Conservation (phyloP, 2,888 invertebrate species). For the Noctua janthe region DNA sequence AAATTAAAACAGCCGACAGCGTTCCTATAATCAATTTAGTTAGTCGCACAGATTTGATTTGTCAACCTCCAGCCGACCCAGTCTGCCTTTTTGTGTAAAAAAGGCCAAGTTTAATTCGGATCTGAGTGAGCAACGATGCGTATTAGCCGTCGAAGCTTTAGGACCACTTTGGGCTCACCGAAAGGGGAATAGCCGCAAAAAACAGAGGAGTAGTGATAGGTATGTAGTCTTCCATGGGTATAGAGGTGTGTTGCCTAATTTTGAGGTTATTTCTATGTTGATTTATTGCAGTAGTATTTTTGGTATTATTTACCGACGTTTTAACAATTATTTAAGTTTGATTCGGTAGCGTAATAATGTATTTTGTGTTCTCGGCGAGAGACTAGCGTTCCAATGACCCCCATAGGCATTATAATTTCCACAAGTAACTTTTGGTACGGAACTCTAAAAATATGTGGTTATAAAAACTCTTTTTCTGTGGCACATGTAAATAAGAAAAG, state of each 20-base stretch:
- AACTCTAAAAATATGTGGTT: not conserved
- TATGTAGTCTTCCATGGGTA: slow-evolving; percentile 7
- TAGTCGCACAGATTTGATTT: slow-evolving; percentile 44
- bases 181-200: not conserved
- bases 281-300: no score
- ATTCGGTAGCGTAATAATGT: not conserved
- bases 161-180: slow-evolving; percentile 11
- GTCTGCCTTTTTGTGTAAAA: slow-evolving; percentile 29
- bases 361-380: not conserved
- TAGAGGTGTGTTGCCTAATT: not conserved
- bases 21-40: slow-evolving; percentile 44
- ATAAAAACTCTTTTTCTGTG: not conserved
- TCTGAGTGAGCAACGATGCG: slow-evolving; percentile 18
- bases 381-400: no score
- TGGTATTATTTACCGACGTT: not conserved
- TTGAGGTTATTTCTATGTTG: not conserved
- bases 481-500: not conserved
- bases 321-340: not conserved
- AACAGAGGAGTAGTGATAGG: slow-evolving; percentile 12
- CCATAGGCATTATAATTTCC: not conserved
- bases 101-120: slow-evolving; percentile 30
- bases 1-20: slow-evolving; percentile 34
- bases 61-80: slow-evolving; percentile 37
- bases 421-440: not conserved
- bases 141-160: slow-evolving; percentile 3